These are phyloP conservation scores for Zaprionus inermis DNA, from an alignment of 1,140 invertebrate species.

Conservation along the genomic window DNA sequence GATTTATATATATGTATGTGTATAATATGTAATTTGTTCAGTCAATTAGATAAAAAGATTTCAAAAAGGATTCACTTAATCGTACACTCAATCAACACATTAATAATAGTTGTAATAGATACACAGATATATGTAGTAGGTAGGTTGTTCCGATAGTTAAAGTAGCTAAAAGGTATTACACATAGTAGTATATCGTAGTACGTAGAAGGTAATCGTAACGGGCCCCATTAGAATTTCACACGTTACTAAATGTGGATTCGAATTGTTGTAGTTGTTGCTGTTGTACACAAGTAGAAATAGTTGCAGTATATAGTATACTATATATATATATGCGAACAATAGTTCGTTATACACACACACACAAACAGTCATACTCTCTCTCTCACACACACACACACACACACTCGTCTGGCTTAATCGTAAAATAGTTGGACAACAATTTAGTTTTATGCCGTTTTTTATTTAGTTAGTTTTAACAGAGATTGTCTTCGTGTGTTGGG, in stretches of 20 bases:
- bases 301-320: conserved; percentile 31
- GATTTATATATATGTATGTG: conserved; percentile 36
- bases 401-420: conserved; percentile 35
- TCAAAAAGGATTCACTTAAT: conserved; percentile 76
- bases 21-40: conserved; percentile 78
- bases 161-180: conserved; percentile 33
- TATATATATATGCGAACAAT: conserved; percentile 22
- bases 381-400: conserved; percentile 10
- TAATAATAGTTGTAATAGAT: conserved; percentile 9
- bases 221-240: conserved; percentile 72
- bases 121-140: conserved; percentile 30
- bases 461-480: conserved; percentile 40
- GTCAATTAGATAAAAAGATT: conserved; percentile 81
- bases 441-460: conserved; percentile 14
- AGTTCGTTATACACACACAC: conserved; percentile 27
- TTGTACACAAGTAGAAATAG: conserved; percentile 49
- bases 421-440: conserved; percentile 25
- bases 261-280: conserved; percentile 58
- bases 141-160: conserved; percentile 46
- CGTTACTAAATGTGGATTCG: conserved; percentile 76
- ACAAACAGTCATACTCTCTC: conserved; percentile 5
- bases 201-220: conserved; percentile 47
- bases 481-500: conserved; percentile 62
- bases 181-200: conserved; percentile 1
- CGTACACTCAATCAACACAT: conserved; percentile 45